phyloP scores from a whole-genome alignment of 2,888 invertebrate species.

The Cephus pygmeus region DNA sequence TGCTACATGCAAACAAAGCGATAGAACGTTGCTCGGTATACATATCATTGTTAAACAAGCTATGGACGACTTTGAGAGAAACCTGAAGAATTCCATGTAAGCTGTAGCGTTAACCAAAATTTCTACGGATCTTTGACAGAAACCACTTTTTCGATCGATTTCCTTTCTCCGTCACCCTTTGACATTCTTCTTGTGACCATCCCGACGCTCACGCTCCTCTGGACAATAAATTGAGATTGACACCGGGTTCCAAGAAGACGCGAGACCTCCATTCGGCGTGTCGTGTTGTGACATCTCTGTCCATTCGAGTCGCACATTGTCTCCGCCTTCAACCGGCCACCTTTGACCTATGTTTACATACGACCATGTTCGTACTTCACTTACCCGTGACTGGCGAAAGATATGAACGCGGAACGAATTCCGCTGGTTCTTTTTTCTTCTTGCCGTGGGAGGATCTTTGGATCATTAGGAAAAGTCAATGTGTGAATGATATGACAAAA shows the following conservation, averaged over 20 bases:
- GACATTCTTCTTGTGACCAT: neutral
- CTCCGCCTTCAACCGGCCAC: constrained; percentile 47
- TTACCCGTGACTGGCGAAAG: constrained; percentile 21
- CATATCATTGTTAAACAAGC: neutral
- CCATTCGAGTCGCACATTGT: constrained; percentile 38
- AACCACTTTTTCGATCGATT: neutral
- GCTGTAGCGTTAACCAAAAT: no score
- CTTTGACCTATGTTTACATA: constrained; percentile 49
- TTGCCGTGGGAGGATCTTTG: neutral
- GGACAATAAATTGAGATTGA: constrained; percentile 43
- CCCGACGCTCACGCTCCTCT: constrained; percentile 10
- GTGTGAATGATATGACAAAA: neutral
- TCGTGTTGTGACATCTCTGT: constrained; percentile 44
- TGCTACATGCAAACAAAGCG: neutral
- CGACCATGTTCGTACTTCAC: constrained; percentile 37
- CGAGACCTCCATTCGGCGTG: constrained; percentile 15
- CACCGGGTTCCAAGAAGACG: constrained; percentile 27
- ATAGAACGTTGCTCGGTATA: neutral
- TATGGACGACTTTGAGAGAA: neutral
- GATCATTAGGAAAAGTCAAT: neutral
- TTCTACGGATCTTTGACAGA: neutral
- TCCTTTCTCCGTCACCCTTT: neutral
- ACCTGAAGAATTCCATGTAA: neutral
- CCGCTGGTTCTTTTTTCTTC: neutral
- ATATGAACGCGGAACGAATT: neutral